Base-by-base conservation (phyloP, 2,888 invertebrate species). In the Melipona bicolor region DNA sequence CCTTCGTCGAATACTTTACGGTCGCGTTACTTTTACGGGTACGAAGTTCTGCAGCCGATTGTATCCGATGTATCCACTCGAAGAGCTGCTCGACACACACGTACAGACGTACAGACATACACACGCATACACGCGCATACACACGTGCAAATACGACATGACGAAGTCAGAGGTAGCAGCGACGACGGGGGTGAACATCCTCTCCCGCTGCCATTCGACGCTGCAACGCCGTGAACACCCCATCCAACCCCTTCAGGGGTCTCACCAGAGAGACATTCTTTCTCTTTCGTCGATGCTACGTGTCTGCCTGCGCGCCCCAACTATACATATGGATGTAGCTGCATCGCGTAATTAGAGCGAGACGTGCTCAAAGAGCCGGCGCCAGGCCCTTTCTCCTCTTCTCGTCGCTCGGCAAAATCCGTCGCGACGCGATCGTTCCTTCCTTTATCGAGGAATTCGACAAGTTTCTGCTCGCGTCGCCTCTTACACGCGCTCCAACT, bases 301-400 rank as follows among this genome's bases (percentile, higher is more conserved):
- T 68, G 77, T 52, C 75, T 77, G 67, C 65, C 24, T 24, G 67
- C 56, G 24, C n/a, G 27, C 27, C 27, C 1, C 65, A 61, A 43
- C 24, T 75, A 74, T 77, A 84, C 78, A 81, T 85, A 85, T 81
- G 85, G 77, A 81, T 84, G 71, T 71, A 77, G 64, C 69, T 78
- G 82, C 81, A 79, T 86, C 88, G 83, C 83, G 89, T 90, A 92
- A 92, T 92, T 92, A 92, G 91, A 91, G 90, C 91, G 85, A 87
- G 86, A 89, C 91, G 89, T 91, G 89, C 86, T 92, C 89, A 92
- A 91, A 91, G 88, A 88, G 84, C 79, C 36, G 70, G 71, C 74
- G 64, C 56, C n/a, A 43, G 64, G n/a, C 64, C 43, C 71, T 54
- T 71, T 59, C 79, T 56, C 27, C 19, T 54, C 52, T 54, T 21